phyloP scores from a whole-genome alignment of 2,113 vertebrate species.

The Monarcha castaneiventris region DNA sequence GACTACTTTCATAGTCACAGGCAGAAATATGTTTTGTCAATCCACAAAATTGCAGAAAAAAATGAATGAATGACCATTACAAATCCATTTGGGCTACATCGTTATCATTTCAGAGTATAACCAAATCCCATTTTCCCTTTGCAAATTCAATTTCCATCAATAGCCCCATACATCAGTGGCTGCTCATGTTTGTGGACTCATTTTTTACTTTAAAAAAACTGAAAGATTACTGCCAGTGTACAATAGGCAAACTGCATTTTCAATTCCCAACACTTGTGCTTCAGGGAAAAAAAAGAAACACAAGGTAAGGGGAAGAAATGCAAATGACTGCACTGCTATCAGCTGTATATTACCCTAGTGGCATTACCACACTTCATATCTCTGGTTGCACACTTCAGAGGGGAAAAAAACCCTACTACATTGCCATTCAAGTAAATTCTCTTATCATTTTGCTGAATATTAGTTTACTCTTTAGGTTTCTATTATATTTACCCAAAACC shows the following conservation, averaged over 20 bases:
- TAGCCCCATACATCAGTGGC: constrained; percentile 76
- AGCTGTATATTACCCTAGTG: constrained; percentile 54
- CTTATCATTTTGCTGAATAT: constrained; percentile 40
- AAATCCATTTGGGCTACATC: constrained; percentile 82
- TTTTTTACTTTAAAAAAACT: constrained; percentile 71
- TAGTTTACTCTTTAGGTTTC: constrained; percentile 38
- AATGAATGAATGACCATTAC: constrained; percentile 81
- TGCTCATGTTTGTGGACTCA: constrained; percentile 71
- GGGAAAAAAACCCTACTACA: not conserved
- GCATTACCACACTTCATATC: constrained; percentile 47
- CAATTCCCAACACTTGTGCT: constrained; percentile 70
- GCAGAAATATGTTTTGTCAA: constrained; percentile 74
- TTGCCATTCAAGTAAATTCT: constrained; percentile 49
- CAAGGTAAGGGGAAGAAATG: constrained; percentile 59
- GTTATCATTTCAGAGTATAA: constrained; percentile 81
- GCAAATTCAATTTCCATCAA: constrained; percentile 83
- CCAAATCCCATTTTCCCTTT: constrained; percentile 86
- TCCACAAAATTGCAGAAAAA: constrained; percentile 56
- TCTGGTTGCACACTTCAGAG: constrained; percentile 44
- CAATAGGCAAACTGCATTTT: constrained; percentile 72
- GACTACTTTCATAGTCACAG: constrained; percentile 50
- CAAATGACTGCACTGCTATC: constrained; percentile 68
- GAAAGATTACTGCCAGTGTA: constrained; percentile 73
- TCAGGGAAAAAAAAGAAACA: constrained; percentile 16
- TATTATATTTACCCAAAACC: constrained; percentile 14